phyloP scores from a whole-genome alignment of 2,797 vertebrate genomes.

The Acipenser ruthenus region DNA sequence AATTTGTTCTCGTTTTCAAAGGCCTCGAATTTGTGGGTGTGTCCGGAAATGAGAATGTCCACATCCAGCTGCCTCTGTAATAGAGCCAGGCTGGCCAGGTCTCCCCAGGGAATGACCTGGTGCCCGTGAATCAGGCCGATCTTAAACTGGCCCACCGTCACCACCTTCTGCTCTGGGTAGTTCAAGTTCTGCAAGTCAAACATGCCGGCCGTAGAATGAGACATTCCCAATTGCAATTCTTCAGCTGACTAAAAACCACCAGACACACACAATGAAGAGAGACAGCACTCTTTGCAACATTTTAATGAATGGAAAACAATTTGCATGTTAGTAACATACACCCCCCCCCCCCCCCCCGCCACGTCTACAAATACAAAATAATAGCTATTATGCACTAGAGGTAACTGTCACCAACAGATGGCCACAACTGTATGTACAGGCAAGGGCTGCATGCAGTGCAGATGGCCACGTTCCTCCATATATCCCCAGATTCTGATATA shows the following conservation, averaged over 20 bases:
- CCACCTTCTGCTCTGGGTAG: conserved; percentile 97
- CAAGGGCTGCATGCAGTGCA: too few relatives aligned
- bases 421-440: too few relatives aligned
- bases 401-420: too few relatives aligned
- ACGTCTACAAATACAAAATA: neutral
- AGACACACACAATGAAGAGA: conserved; percentile 37
- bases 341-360: neutral
- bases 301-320: neutral
- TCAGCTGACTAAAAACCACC: neutral
- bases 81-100: conserved; percentile 91
- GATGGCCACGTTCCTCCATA: too few relatives aligned
- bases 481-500: too few relatives aligned
- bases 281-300: too few relatives aligned
- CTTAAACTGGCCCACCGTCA: conserved; percentile 96
- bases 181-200: conserved; percentile 74
- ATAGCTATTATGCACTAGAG: too few relatives aligned
- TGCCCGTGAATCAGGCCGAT: conserved; percentile 97
- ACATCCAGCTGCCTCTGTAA: conserved; percentile 94
- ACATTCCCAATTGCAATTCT: neutral
- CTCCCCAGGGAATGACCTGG: conserved; percentile 96
- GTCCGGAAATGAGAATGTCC: conserved; percentile 97
- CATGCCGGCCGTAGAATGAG: neutral
- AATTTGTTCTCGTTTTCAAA: conserved; percentile 98
- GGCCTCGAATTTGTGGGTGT: conserved; percentile 97
- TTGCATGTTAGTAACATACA: neutral